These are phyloP conservation scores for Muscina levida DNA, from an alignment of 2,888 invertebrate genomes.

Conservation along the genomic window DNA sequence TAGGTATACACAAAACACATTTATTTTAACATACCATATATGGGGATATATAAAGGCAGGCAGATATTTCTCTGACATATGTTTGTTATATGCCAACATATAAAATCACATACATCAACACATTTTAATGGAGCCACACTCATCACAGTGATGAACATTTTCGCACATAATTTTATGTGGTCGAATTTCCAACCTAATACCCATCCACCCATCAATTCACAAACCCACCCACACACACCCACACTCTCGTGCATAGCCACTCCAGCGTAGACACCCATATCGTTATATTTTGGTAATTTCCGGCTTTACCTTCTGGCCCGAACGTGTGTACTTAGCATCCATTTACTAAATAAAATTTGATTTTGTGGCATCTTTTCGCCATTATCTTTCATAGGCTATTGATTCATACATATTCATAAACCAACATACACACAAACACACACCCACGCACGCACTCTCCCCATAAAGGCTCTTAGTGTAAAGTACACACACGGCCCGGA, in stretches of 20 bases:
- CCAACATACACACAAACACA: slow-evolving; percentile 4
- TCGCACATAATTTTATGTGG: neutral
- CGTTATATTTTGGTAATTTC: slow-evolving; percentile 41
- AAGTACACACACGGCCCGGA: slow-evolving; percentile 15
- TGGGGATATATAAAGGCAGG: slow-evolving; percentile 22
- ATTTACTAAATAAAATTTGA: slow-evolving; percentile 56
- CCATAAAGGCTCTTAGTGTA: neutral
- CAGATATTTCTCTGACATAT: slow-evolving; percentile 34
- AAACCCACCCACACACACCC: neutral
- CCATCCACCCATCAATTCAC: neutral
- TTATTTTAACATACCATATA: neutral
- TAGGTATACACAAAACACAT: no score
- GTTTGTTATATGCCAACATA: slow-evolving; percentile 40
- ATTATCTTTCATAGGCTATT: slow-evolving; percentile 50
- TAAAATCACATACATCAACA: slow-evolving; percentile 51
- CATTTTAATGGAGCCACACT: slow-evolving; percentile 30
- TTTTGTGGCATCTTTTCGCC: slow-evolving; percentile 55
- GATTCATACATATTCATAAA: slow-evolving; percentile 25
- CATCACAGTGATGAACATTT: slow-evolving; percentile 18
- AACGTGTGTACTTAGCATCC: slow-evolving; percentile 43
- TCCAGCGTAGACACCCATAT: neutral
- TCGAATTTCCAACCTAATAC: no score
- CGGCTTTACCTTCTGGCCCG: slow-evolving; percentile 42
- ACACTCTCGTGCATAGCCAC: neutral
- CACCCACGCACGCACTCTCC: slow-evolving; percentile 4